phyloP scores from a whole-genome alignment of 2,888 invertebrate genomes.

The Dryadula phaetusa region DNA sequence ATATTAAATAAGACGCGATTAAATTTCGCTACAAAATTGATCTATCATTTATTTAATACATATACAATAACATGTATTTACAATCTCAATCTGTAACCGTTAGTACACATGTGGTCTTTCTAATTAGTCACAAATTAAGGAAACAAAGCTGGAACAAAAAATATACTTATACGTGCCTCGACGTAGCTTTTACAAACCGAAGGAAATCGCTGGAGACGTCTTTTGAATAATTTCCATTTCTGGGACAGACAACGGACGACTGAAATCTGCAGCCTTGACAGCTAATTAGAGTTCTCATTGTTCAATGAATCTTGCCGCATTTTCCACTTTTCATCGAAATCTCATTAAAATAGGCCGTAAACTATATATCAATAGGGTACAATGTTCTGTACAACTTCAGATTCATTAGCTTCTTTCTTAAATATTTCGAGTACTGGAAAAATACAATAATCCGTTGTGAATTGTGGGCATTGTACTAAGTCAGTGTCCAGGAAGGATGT shows the following conservation, averaged over 20 bases:
- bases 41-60: no score
- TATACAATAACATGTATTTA: no score
- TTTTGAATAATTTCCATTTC: slow-evolving; percentile 80
- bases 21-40: no score
- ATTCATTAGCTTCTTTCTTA: slow-evolving; percentile 80
- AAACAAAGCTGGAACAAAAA: slow-evolving; percentile 52
- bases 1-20: not conserved
- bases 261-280: slow-evolving; percentile 77
- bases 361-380: slow-evolving; percentile 54
- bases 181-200: slow-evolving; percentile 70
- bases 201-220: slow-evolving; percentile 79
- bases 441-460: slow-evolving; percentile 82
- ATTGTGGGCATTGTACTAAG: slow-evolving; percentile 80
- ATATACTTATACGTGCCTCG: slow-evolving; percentile 54
- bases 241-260: slow-evolving; percentile 69
- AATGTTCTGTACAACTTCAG: slow-evolving; percentile 56
- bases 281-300: slow-evolving; percentile 83
- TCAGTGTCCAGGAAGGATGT: slow-evolving; percentile 83
- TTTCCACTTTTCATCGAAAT: slow-evolving; percentile 48
- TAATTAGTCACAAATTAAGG: slow-evolving; percentile 28
- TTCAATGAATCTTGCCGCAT: slow-evolving; percentile 75
- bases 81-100: not conserved
- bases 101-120: not conserved
- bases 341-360: slow-evolving; percentile 53
- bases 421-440: slow-evolving; percentile 80